Conservation (phyloP, 2,888 invertebrate genomes). For the Eupithecia subumbrata region DNA sequence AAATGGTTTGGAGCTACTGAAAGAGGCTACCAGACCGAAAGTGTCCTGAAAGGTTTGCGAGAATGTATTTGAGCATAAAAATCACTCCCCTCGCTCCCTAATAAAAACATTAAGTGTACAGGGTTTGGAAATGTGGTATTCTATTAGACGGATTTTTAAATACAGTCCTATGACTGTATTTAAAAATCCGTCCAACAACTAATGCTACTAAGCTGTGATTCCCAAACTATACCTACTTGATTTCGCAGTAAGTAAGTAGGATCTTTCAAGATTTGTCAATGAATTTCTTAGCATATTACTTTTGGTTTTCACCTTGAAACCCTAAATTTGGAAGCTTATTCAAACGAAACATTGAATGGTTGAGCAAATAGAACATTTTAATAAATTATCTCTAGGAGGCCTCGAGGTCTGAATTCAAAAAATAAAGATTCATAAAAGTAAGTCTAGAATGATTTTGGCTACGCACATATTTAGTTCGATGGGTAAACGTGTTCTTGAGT, state of each 20-base stretch:
- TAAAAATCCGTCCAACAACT: no score
- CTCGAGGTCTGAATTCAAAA: background rate
- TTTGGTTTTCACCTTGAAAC: background rate
- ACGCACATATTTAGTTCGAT: no score
- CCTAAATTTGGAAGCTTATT: background rate
- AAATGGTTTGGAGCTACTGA: constrained; percentile 23
- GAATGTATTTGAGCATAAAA: constrained; percentile 50
- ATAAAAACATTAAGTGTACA: background rate
- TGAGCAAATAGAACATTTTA: constrained; percentile 2
- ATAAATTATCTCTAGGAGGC: background rate
- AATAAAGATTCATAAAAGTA: no score
- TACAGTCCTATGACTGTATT: no score
- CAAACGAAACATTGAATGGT: background rate
- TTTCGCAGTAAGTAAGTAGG: background rate
- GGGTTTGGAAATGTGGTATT: no score
- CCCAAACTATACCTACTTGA: no score
- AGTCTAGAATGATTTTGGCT: no score
- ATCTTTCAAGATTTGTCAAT: background rate
- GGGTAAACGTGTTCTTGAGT: no score
- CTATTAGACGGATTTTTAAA: no score
- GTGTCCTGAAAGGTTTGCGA: constrained; percentile 41
- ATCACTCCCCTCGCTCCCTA: constrained; percentile 42
- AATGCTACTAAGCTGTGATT: no score
- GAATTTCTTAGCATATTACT: background rate
- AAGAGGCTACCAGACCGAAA: constrained; percentile 39